Percentiles rank a stretch among this genome's conserved stretches.
Evolutionary conservation across 1,140 invertebrate species (phyloP).

Genomic region (Drosophila ogumai): DNA sequence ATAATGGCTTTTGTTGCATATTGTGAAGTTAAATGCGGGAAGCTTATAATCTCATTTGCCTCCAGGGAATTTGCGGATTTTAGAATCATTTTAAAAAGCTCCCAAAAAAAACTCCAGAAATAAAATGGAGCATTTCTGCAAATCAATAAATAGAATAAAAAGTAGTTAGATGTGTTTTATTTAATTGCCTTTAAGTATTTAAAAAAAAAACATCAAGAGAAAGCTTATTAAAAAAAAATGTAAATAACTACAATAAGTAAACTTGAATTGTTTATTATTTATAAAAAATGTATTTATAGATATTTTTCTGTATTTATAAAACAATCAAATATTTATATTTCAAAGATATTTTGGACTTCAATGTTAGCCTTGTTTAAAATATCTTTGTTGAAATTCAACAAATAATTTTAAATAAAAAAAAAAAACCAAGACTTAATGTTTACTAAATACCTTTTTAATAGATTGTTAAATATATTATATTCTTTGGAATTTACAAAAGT

Average conservation of each 20-base stretch:
- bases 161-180: not conserved
- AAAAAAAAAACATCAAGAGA: too few species aligned
- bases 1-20: slow-evolving; percentile 77
- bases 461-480: not conserved
- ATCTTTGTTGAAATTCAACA: not conserved
- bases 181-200: slow-evolving; percentile 4
- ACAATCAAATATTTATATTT: too few species aligned
- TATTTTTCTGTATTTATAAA: not conserved
- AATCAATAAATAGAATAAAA: not conserved
- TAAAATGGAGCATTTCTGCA: not conserved
- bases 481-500: too few species aligned
- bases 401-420: not conserved
- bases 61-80: slow-evolving; percentile 39
- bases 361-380: not conserved
- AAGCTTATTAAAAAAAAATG: not conserved
- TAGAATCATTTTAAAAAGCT: slow-evolving; percentile 15
- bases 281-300: too few species aligned
- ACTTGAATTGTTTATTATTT: not conserved
- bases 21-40: slow-evolving; percentile 72
- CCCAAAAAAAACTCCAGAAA: not conserved
- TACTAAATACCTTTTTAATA: too few species aligned
- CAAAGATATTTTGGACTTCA: too few species aligned
- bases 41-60: slow-evolving; percentile 76
- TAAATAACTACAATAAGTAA: not conserved
- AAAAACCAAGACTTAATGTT: not conserved